Conservation (phyloP, 2,113 vertebrate genomes). For the Oxygymnocypris stewartii region DNA sequence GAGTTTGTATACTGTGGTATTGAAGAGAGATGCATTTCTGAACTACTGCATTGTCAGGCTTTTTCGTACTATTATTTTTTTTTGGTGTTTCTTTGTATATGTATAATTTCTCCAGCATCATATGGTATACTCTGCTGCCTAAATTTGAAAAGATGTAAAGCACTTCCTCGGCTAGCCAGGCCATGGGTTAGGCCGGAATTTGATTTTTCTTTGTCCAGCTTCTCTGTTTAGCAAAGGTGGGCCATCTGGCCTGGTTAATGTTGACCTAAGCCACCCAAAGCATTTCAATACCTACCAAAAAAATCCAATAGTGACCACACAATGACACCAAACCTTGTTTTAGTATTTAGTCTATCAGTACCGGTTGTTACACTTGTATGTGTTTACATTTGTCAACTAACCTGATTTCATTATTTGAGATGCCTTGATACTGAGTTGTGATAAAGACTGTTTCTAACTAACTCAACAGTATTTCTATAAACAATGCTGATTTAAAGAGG, state of each 20-base stretch:
- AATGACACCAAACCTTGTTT: slow-evolving; percentile 3
- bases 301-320: not conserved
- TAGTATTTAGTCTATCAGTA: not conserved
- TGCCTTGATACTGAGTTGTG: slow-evolving; percentile 22
- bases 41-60: not conserved
- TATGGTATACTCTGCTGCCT: not conserved
- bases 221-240: slow-evolving; percentile 1
- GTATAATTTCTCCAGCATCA: slow-evolving; percentile 16
- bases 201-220: not conserved
- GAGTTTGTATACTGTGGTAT: not conserved
- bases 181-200: not conserved
- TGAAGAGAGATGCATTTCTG: not conserved
- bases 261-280: slow-evolving; percentile 26
- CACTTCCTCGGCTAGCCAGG: not conserved
- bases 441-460: slow-evolving; percentile 18
- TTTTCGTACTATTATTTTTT: not conserved
- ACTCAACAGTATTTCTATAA: slow-evolving; percentile 18
- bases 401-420: not conserved
- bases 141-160: not conserved
- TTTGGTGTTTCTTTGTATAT: slow-evolving; percentile 5
- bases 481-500: not conserved
- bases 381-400: slow-evolving; percentile 1
- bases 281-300: slow-evolving; percentile 22
- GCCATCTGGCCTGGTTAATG: not conserved
- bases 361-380: not conserved